Base-by-base conservation (phyloP, 2,888 invertebrate genomes). In the Aporophyla nigra region DNA sequence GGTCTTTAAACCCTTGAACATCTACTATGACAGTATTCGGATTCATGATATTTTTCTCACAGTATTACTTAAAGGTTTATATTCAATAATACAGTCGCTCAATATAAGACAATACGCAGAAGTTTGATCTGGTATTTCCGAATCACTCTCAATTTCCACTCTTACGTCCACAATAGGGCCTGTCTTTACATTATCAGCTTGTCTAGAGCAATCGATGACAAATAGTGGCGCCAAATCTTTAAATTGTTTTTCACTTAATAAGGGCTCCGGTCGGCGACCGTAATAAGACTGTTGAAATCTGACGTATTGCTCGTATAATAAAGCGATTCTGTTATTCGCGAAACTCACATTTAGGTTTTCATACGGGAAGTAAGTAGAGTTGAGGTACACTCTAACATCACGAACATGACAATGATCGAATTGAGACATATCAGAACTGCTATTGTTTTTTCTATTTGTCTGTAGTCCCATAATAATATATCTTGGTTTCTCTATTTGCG, bases 401-500 rank as follows among this genome's bases (percentile, higher is more conserved):
- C 33, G 33, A 33, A 33, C 33, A 33, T 33, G 33, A 33, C 33
- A 33, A 2, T 2, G 33, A 33, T 33, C 33, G 33, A 33, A 33
- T 33, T 33, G 33, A 33, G 33, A 33, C 33, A 33, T n/a, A 33
- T 33, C 3, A 33, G 33, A 33, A 33, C 33, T 33, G 33, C 33
- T 3, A 33, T 33, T 33, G 33, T 33, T 33, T 33, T n/a, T 33
- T 33, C 33, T 33, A 33, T 33, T 33, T 33, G 33, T 33, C 33
- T 33, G 33, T 33, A 33, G 33, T 33, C 33, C 33, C 33, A 33
- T 33, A 33, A 33, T 33, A 33, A 33, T 33, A 33, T 33, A 33
- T 33, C 33, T 33, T 33, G 33, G 93, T 86, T 91, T 92, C 81
- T 93, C 92, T 67, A 92, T 75, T 78, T 90, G 88, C n/a, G 86